Conservation (phyloP, 2,797 vertebrate genomes). For the Accipiter superciliosus region DNA sequence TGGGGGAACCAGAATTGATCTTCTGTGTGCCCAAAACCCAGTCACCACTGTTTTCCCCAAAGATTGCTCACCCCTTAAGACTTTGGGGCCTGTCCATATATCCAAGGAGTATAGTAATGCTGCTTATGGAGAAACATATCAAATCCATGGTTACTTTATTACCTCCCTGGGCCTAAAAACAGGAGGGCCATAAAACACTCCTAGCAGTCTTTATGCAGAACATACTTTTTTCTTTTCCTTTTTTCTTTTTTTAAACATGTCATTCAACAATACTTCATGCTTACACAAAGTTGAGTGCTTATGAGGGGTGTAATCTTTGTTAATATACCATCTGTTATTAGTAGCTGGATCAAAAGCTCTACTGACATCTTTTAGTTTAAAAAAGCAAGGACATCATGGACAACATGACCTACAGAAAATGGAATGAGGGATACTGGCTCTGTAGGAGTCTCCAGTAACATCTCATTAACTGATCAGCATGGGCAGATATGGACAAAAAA, state of each 20-base stretch:
- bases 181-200: not conserved
- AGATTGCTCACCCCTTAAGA: not conserved
- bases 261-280: not conserved
- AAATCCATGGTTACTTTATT: not conserved
- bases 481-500: accelerated
- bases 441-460: not conserved
- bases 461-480: accelerated
- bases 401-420: not conserved
- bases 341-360: not conserved
- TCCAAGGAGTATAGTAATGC: accelerated
- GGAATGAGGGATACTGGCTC: not conserved
- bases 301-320: not conserved
- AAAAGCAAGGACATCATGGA: accelerated
- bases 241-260: not conserved
- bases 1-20: not conserved
- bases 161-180: not conserved
- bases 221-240: not conserved
- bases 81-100: accelerated
- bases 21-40: not conserved
- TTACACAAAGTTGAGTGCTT: not conserved
- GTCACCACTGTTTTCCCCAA: not conserved
- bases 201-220: not conserved
- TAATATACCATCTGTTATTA: not conserved
- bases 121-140: accelerated
- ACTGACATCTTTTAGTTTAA: not conserved